Evolutionary conservation across 2,113 vertebrate genomes (phyloP).

Genomic region (Nanger granti): DNA sequence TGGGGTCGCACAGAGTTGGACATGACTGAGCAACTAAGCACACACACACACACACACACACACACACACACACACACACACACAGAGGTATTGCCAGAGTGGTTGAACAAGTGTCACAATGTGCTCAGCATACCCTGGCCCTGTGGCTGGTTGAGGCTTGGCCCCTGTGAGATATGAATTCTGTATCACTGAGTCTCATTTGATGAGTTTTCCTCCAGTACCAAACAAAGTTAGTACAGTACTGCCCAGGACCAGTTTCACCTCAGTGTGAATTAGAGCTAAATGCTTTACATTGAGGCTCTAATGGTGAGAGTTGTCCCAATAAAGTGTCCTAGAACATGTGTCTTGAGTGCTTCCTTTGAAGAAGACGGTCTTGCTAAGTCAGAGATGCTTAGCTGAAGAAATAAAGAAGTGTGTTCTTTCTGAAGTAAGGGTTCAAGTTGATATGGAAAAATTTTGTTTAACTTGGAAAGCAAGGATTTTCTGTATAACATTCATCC

Average conservation of each 20-base stretch:
- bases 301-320: background rate
- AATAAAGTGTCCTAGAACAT: background rate
- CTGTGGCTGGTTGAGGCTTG: background rate
- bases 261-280: background rate
- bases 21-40: background rate
- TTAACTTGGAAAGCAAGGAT: background rate
- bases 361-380: background rate
- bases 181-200: background rate
- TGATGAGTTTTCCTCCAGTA: conserved; percentile 18
- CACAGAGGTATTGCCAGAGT: background rate
- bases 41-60: background rate
- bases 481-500: background rate
- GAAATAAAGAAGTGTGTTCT: background rate
- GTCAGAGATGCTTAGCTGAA: background rate
- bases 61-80: background rate
- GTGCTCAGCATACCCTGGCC: background rate
- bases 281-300: conserved; percentile 10
- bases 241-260: background rate
- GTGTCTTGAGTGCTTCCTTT: background rate
- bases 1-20: background rate
- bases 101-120: background rate
- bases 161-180: background rate
- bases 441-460: background rate
- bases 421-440: conserved; percentile 2
- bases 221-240: conserved; percentile 22